Evolutionary conservation across 2,797 vertebrate species (phyloP), one percentile per base, ranked within the genome.

Genomic region (Spinibarbus caldwelli): DNA sequence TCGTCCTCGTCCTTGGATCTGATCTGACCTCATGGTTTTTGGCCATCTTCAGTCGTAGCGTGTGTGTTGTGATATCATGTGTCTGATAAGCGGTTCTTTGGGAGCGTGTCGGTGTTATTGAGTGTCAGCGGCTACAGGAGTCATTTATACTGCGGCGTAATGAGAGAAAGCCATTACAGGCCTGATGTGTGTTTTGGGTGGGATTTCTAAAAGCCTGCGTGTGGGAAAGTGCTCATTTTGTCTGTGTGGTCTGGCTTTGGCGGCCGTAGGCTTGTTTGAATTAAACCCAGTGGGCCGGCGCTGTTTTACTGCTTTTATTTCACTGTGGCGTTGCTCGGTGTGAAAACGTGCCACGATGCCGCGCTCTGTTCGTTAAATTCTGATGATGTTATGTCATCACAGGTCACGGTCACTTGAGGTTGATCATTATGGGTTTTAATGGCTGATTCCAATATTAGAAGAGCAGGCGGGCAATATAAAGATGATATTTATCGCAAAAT

Each of bases 281-380:
- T 82, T 91, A 90, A 80, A 85, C 67, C 81, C 45, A 75, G 54
- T 67, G 29, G 10, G 49, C 34, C 47, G 75, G 43, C n/a, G n/a
- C 81, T 68, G 86, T 86, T 86, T 91, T 88, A 91, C 86, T 78
- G 85, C 78, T 84, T 86, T 86, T 86, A 86, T 89, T 87, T 91
- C 73, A 89, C 89, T 82, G 71, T 5, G 1, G n/a, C 14, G 19
- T 21, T 14, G 14, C 8, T 64, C 1, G 6, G 47, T 54, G 47
- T 54, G 31, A 36, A 36, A 36, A 36, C 17, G 47, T 45, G 80
- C 43, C 14, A 5, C 45, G 45, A 45, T 12, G 3, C 43, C 11
- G 3, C 43, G 14, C 45, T 47, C 14, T 1, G 45, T 11, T 57
- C 3, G 9, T 54, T 54, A 54, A 23, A 9, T 7, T 23, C 54